Conservation (phyloP, 2,888 invertebrate genomes). For the Pandemis heparana region DNA sequence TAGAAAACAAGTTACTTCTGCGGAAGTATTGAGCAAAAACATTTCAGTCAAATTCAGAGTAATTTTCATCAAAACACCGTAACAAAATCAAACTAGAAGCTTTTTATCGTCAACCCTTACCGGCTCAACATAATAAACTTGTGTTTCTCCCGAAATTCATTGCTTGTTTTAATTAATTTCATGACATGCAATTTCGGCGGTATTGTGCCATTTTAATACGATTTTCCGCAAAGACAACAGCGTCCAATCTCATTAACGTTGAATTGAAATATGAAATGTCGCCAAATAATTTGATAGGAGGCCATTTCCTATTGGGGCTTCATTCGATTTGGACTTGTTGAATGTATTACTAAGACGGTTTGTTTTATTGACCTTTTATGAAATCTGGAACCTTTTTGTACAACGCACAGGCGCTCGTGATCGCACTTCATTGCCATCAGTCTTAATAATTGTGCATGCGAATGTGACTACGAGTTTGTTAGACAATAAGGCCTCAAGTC, state of each 20-base stretch:
- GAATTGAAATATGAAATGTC: constrained; percentile 24
- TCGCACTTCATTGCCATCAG: too few relatives aligned
- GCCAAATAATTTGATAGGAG: constrained; percentile 9
- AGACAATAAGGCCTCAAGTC: too few relatives aligned
- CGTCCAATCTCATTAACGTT: constrained; percentile 25
- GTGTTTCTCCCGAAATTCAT: constrained; percentile 5
- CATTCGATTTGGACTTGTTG: constrained; percentile 14
- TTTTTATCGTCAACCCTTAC: not conserved
- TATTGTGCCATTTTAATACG: constrained; percentile 30
- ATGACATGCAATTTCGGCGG: constrained; percentile 33
- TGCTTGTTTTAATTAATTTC: constrained; percentile 14
- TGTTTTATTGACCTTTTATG: not conserved
- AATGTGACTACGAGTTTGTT: too few relatives aligned
- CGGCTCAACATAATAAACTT: constrained; percentile 14
- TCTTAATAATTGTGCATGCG: too few relatives aligned
- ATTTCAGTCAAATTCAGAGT: not conserved
- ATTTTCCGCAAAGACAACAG: constrained; percentile 35
- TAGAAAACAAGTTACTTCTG: not conserved
- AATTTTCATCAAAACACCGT: not conserved
- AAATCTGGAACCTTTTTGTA: not conserved
- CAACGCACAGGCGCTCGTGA: too few relatives aligned
- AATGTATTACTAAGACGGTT: not conserved
- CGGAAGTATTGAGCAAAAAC: not conserved
- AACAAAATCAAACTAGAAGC: constrained; percentile 6
- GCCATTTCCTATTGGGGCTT: constrained; percentile 12